Evolutionary conservation across 2,888 invertebrate genomes (phyloP).

Genomic region (Platycnemis pennipes): DNA sequence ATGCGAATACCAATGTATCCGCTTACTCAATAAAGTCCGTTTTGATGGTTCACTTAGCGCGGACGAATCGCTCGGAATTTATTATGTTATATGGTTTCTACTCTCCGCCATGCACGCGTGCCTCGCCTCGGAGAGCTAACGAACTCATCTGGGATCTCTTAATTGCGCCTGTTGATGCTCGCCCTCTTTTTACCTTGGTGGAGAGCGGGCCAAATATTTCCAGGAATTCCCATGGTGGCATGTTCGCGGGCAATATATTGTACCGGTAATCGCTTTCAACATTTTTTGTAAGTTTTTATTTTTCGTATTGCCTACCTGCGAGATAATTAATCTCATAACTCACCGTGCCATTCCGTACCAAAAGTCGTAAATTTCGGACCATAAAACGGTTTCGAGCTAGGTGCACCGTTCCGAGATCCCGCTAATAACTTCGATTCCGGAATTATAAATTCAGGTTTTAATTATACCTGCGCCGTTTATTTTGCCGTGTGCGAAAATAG

Average conservation of each 20-base stretch:
- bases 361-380: background rate
- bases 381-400: background rate
- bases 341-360: background rate
- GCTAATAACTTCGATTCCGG: background rate
- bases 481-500: background rate
- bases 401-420: background rate
- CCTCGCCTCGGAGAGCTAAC: background rate
- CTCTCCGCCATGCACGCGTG: background rate
- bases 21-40: slow-evolving; percentile 60
- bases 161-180: background rate
- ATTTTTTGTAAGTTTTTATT: no score
- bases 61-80: slow-evolving; percentile 55
- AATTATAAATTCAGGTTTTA: background rate
- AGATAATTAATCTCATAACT: slow-evolving; percentile 7
- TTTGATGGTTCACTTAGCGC: slow-evolving; percentile 64
- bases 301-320: background rate
- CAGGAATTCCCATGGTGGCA: background rate
- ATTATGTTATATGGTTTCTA: slow-evolving; percentile 48
- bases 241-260: background rate
- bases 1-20: slow-evolving; percentile 65
- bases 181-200: background rate
- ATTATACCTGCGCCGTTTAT: background rate
- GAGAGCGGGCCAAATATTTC: background rate
- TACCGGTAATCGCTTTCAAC: background rate
- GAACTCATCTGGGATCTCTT: slow-evolving; percentile 32